A percentile compares a stretch with the other conserved stretches of the same genome.
Conservation (phyloP, 2,797 vertebrate genomes). For the Salmo trutta region DNA sequence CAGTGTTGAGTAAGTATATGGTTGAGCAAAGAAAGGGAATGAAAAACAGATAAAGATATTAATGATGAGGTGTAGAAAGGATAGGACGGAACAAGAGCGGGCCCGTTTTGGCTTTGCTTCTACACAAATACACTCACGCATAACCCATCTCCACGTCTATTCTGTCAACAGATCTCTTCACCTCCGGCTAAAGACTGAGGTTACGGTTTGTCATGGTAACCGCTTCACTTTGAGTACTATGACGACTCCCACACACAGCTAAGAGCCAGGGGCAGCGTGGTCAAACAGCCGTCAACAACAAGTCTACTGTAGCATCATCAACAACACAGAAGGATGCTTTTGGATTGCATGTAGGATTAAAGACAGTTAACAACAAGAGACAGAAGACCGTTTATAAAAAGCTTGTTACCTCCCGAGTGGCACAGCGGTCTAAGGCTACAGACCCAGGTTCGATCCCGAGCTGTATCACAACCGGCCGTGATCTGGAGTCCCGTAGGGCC, state of each 20-base stretch:
- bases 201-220: constrained; percentile 12
- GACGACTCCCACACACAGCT: constrained; percentile 16
- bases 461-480: too few relatives aligned
- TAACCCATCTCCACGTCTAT: constrained; percentile 34
- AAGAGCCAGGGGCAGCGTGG: constrained; percentile 1
- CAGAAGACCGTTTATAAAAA: neutral
- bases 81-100: constrained; percentile 58
- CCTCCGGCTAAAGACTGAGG: constrained; percentile 9
- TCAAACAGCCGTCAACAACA: constrained; percentile 9
- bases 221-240: constrained; percentile 6
- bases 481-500: too few relatives aligned
- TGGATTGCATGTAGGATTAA: neutral
- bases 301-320: too few relatives aligned
- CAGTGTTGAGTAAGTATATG: constrained; percentile 32
- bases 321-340: neutral
- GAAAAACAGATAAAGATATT: constrained; percentile 21
- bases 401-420: neutral
- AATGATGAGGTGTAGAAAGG: constrained; percentile 34
- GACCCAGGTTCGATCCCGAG: too few relatives aligned
- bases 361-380: neutral
- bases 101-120: constrained; percentile 29
- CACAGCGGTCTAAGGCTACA: too few relatives aligned
- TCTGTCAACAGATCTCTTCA: constrained; percentile 20
- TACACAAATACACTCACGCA: constrained; percentile 19
- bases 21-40: constrained; percentile 44